Base-by-base conservation (phyloP, 1,140 invertebrate species). In the Conus betulinus region DNA sequence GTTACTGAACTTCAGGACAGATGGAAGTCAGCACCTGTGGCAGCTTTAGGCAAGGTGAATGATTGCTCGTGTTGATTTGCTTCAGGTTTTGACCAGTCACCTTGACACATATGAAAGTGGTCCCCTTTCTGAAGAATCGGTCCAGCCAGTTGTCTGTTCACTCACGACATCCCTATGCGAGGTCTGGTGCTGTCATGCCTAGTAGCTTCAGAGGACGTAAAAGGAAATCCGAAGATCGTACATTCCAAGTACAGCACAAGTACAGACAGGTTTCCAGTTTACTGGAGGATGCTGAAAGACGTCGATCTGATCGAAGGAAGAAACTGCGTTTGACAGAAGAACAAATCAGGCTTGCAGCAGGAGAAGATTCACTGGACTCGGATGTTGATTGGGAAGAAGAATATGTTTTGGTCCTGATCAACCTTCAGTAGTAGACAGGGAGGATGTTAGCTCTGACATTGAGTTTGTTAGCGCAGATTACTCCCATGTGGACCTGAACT, bases 381-480 rank as follows among this genome's bases (percentile, higher is more conserved):
- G 79, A 81, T 53, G 15, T 81, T 15, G 79, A 81, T 13, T 23
- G 15, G 27, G 79, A 53, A 81, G 79, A 81, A 25, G n/a, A 15
- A n/a, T 4, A 17, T 5, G 10, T 15, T 11, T 39, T 39, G 27
- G 17, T 7, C 3, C 25, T 25, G 7, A 78, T 2, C 25, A 8
- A 39, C 20, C 39, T 39, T 39, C 39, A 39, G 39, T 39, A 39
- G 39, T 55, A 57, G n/a, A 55, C 27, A 55, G 5, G 5, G 85
- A 87, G n/a, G 52, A 57, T 5, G 20, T 17, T 57, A 52, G 27
- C 3, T 79, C 85, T 3, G 85, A 87, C n/a, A 74, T 87, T 13
- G 71, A 87, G 52, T 87, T 78, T 57, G 53, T 87, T 5, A 57
- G 85, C 13, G 85, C 85, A 25, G 85, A 87, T 78, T 87, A 87